phyloP scores from a whole-genome alignment of 1,140 invertebrate genomes.

The Venturia canescens region DNA sequence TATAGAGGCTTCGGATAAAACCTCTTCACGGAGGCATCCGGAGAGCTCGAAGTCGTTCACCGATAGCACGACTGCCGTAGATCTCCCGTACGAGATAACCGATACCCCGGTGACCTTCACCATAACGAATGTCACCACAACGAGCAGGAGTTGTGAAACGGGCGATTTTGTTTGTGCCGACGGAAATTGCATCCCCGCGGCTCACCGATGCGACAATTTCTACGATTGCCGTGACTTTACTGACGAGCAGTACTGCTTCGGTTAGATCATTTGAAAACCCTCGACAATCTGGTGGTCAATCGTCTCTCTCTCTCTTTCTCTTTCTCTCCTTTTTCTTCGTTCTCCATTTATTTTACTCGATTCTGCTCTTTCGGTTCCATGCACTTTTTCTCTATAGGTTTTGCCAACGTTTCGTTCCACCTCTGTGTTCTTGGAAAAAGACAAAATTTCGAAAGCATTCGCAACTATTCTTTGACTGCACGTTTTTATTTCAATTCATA shows the following conservation, averaged over 20 bases:
- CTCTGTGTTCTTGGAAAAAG: neutral
- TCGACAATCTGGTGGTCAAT: conserved; percentile 67
- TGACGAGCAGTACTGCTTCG: conserved; percentile 92
- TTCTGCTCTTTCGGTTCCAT: conserved; percentile 13
- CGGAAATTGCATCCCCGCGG: conserved; percentile 82
- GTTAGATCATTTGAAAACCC: conserved; percentile 75
- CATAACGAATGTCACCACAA: conserved; percentile 65
- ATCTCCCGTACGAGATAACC: conserved; percentile 38
- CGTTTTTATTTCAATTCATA: neutral
- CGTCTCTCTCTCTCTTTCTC: conserved; percentile 38
- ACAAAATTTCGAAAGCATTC: neutral
- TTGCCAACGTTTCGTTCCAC: neutral
- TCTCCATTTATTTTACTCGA: conserved; percentile 30
- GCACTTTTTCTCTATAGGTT: conserved; percentile 26
- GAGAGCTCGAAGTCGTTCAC: conserved; percentile 60
- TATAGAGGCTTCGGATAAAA: conserved; percentile 71
- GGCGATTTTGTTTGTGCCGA: conserved; percentile 82
- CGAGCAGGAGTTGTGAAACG: conserved; percentile 69
- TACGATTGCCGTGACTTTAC: conserved; percentile 94
- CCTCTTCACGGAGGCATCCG: conserved; percentile 66
- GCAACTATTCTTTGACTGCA: neutral
- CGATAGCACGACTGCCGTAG: conserved; percentile 41
- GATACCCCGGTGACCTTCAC: neutral
- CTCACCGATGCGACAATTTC: conserved; percentile 89
- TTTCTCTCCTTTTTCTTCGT: conserved; percentile 44